Evolutionary conservation across 37 sponge, comb jelly and placozoan genomes (phyloP), one percentile per base, ranked within the genome.

Genomic region (Spongilla lacustris): DNA sequence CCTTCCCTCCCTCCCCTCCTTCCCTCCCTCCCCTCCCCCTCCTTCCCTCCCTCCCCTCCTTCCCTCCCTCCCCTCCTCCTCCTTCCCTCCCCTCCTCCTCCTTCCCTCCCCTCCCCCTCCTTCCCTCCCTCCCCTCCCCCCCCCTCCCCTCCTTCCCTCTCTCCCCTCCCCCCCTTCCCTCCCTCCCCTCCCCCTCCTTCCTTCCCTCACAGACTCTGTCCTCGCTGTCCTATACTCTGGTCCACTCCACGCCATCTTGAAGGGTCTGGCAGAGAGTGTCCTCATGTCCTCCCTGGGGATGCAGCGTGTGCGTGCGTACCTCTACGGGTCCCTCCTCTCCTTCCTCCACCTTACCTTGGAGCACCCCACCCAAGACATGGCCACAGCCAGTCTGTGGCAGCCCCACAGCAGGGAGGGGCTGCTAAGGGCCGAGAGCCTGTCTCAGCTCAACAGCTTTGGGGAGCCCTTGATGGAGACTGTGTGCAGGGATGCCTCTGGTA

Each of bases 401-500:
- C 74, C 84, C 0, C 82, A 81, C 68, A 81, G 46, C 35, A 75
- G 81, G 67, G 30, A 81, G 73, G 74, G 83, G 21, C 68, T 75
- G 17, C 41, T 93, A 35, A 74, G 36, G 25, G 30, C 77, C 21
- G 78, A 75, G 37, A 94, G 87, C 77, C 58, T 96, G 69, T 78
- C 90, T 28, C 71, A 87, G 9, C 83, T 98, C 36, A 69, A 66
- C 50, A 69, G 83, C 35, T 98, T 89, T 83, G 98, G 98, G 27
- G 96, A 98, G 31, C 66, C 85, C 27, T 82, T 98, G 69, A 93
- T 98, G 92, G 98, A 96, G 68, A 80, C 79, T 4, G 83, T 98
- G 24, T 96, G 96, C 77, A 88, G 91, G 28, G 95, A 98, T 76
- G 98, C 98, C 49, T 89, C 95, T 86, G 88, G 83, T 82, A 92